These are phyloP conservation scores for Chironomus tentans DNA, from an alignment of 2,888 invertebrate genomes.

Conservation along the genomic window DNA sequence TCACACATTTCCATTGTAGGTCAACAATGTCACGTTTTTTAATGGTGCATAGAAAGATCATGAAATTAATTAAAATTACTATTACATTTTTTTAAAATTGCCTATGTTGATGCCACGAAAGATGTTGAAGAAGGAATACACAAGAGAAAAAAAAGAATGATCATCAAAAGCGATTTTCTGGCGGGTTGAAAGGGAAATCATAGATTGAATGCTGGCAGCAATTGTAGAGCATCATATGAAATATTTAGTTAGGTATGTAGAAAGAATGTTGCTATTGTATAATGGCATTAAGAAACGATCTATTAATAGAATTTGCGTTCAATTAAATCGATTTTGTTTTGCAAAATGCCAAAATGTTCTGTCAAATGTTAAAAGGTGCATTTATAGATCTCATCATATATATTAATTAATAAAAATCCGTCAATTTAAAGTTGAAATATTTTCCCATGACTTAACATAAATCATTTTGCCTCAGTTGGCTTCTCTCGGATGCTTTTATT, in stretches of 20 bases:
- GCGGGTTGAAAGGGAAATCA: background rate
- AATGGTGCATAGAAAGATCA: conserved; percentile 7
- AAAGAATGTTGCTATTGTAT: background rate
- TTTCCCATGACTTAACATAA: background rate
- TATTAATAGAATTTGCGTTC: background rate
- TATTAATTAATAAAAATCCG: background rate
- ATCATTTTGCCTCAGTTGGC: background rate
- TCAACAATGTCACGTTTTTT: conserved; percentile 20
- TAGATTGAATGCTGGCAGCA: background rate
- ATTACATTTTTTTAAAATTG: conserved; percentile 11
- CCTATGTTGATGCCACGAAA: background rate
- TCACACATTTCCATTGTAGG: conserved; percentile 25
- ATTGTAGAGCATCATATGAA: background rate
- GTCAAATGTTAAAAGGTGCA: background rate
- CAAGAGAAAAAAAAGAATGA: background rate
- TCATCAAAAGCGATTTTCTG: background rate
- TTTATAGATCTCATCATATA: background rate
- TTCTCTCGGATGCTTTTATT: background rate
- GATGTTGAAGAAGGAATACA: background rate
- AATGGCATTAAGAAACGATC: background rate
- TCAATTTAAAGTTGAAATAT: background rate
- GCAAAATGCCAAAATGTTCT: background rate
- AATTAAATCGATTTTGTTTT: background rate
- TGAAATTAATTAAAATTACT: conserved; percentile 25
- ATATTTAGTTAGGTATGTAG: no score